Conservation (phyloP, 2,113 vertebrate genomes). For the Bos taurus region DNA sequence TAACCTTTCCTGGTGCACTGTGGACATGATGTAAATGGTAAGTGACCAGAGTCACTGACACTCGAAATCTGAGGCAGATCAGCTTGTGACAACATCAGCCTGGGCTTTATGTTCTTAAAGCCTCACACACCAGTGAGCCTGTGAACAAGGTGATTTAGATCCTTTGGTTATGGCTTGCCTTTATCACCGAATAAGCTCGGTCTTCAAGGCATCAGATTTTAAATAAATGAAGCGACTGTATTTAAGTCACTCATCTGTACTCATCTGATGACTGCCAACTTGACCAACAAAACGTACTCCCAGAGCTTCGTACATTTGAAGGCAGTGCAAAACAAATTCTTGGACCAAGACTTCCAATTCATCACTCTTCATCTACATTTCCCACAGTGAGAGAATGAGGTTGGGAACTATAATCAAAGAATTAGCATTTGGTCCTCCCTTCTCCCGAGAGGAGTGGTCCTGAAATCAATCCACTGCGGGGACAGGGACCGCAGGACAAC, state of each 20-base stretch:
- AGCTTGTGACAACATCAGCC: not conserved
- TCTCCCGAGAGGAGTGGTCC: not conserved
- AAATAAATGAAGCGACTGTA: not conserved
- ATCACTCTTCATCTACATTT: not conserved
- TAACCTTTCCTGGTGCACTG: not conserved
- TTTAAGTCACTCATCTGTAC: not conserved
- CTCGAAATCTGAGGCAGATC: not conserved
- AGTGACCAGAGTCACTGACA: not conserved
- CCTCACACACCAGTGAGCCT: not conserved
- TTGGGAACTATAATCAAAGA: not conserved
- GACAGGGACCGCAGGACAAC: not conserved
- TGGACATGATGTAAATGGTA: not conserved
- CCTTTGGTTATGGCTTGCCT: not conserved
- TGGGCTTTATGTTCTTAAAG: not conserved
- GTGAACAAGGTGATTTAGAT: not conserved
- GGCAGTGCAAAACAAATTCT: not conserved
- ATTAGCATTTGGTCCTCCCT: not conserved
- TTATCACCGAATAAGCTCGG: not conserved
- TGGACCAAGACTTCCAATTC: not conserved
- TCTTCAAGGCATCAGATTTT: not conserved
- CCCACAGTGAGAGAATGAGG: not conserved
- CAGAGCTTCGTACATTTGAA: not conserved
- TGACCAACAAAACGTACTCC: not conserved
- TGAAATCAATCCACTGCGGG: not conserved
- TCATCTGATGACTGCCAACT: not conserved